Base-by-base conservation (phyloP, 2,113 vertebrate species). In the Cyanistes caeruleus region DNA sequence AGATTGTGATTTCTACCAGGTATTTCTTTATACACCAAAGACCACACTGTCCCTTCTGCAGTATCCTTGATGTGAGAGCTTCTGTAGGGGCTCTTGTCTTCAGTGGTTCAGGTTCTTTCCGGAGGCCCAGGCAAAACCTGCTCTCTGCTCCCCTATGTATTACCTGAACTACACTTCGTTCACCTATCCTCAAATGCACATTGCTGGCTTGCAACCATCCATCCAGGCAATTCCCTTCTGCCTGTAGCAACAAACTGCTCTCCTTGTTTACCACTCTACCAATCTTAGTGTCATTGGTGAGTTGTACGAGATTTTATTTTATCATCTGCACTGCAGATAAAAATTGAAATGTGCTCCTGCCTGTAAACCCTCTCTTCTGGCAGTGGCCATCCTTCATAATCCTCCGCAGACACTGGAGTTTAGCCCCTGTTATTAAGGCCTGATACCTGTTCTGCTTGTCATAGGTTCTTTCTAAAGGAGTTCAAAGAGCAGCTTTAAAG, bases 81-180 rank as follows among this genome's bases (percentile, higher is more conserved):
- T 52, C 75, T 59, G 11, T 17, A 52, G 53, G 30, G 18, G 7
- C 31, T 24, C 53, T 69, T 67, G 13, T 69, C 59, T 78, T 58
- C 43, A 37, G 52, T 6, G 13, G 5, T n/a, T 75, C 24, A 56
- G 78, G 46, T 51, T 25, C 27, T 23, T 80, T 39, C 69, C 22
- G 43, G 33, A 69, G 43, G 31, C 35, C 13, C 30, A 48, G 35
- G 16, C 33, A 87, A 39, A 81, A 7, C 51, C 53, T 75, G 11
- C 27, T 90, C 4, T 67, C 20, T 1, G 1, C 3, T 35, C 48
- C 30, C 2, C n/a, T 25, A 0, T 6, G 6, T 24, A 39, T 25
- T 41, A 48, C 19, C n/a, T 69, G 41, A 88, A 76, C 53, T 59
- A 55, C 3, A 1, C 14, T 31, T n/a, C 1, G 2, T 51, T 95